phyloP scores from a whole-genome alignment of 1,140 invertebrate species.

The Lucilia sericata region DNA sequence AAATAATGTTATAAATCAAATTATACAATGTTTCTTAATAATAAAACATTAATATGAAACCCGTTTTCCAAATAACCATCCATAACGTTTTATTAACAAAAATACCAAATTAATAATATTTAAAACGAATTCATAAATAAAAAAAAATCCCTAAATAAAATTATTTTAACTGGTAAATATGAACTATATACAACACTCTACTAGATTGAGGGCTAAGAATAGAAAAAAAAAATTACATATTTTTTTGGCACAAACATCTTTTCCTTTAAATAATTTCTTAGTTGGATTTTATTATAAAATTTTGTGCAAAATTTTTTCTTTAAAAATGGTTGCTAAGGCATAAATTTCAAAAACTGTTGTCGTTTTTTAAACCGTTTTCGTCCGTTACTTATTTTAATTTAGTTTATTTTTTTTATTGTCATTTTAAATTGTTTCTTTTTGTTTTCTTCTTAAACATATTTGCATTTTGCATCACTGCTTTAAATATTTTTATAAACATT shows the following conservation, averaged over 20 bases:
- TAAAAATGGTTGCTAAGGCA: too few species aligned
- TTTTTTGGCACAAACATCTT: too few species aligned
- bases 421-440: not conserved
- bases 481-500: not conserved
- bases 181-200: too few species aligned
- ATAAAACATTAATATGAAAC: slow-evolving; percentile 3
- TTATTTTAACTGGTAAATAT: too few species aligned
- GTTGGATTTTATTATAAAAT: too few species aligned
- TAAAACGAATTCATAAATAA: not conserved
- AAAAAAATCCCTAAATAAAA: not conserved
- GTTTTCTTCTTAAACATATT: not conserved
- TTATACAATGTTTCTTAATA: not conserved
- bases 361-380: too few species aligned
- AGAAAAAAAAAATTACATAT: too few species aligned
- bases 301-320: too few species aligned
- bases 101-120: not conserved
- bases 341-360: too few species aligned
- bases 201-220: too few species aligned
- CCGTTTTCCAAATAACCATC: not conserved
- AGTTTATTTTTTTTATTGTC: not conserved
- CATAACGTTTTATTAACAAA: not conserved
- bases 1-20: too few species aligned
- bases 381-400: not conserved
- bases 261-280: too few species aligned
- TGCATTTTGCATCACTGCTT: slow-evolving; percentile 7